These are phyloP conservation scores for Arenicola marina DNA, from an alignment of 2,888 invertebrate genomes.

Conservation along the genomic window DNA sequence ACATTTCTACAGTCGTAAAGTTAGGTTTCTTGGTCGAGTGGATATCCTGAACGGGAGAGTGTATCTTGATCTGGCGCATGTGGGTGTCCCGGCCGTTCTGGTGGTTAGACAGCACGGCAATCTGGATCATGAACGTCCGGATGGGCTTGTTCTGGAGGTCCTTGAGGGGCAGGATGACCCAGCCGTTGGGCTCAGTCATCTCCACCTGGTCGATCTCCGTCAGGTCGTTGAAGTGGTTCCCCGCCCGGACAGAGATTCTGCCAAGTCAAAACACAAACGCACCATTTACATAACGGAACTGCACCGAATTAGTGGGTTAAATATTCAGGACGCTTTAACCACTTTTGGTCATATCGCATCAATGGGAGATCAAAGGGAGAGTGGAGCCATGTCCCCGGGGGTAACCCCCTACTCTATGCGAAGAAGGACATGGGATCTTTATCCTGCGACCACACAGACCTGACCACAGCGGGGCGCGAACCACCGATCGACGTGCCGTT, in stretches of 20 bases:
- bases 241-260: conserved; percentile 70
- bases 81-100: conserved; percentile 99
- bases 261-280: conserved; percentile 18
- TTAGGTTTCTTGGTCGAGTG: conserved; percentile 67
- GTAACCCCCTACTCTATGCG: no score
- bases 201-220: conserved; percentile 96
- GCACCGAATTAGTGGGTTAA: no score
- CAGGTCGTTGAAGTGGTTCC: conserved; percentile 94
- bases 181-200: conserved; percentile 91
- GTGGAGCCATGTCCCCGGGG: no score
- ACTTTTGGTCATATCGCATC: no score
- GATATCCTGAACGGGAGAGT: conserved; percentile 72
- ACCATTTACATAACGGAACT: conserved; percentile 2
- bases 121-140: conserved; percentile 77
- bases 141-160: conserved; percentile 81
- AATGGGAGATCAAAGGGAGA: no score
- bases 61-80: conserved; percentile 94
- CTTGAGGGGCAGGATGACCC: conserved; percentile 92
- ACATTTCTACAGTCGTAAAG: conserved; percentile 81
- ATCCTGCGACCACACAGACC: no score
- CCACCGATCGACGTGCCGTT: no score
- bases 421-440: no score
- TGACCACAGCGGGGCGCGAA: no score
- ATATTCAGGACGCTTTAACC: no score
- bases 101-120: conserved; percentile 82